Evolutionary conservation across 1,140 invertebrate genomes (phyloP).

Genomic region (Caenorhabditis latens): DNA sequence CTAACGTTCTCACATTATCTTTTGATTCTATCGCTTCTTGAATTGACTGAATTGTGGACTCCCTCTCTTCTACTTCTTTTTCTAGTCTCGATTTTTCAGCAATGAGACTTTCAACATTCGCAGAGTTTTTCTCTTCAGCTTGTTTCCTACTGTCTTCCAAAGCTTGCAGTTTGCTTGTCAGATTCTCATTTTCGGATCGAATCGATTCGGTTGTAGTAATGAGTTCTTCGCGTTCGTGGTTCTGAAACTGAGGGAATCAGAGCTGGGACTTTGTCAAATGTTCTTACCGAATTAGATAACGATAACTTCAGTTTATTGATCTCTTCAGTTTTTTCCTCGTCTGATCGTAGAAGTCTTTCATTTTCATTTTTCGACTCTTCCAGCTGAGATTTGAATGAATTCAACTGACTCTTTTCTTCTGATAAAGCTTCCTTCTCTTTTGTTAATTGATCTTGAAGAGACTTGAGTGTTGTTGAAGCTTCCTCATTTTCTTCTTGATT

Average conservation of each 20-base stretch:
- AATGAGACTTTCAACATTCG: neutral
- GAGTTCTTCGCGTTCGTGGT: neutral
- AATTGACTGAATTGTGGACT: neutral
- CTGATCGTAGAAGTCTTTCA: neutral
- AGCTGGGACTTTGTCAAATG: neutral
- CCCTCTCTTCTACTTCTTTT: slow-evolving; percentile 24
- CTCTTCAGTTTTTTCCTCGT: neutral
- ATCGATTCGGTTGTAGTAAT: neutral
- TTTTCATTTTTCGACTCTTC: slow-evolving; percentile 36
- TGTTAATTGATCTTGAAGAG: neutral
- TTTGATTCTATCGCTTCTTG: slow-evolving; percentile 21
- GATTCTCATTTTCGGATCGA: slow-evolving; percentile 1
- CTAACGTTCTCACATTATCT: neutral
- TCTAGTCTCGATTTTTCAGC: neutral
- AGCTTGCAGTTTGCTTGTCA: slow-evolving; percentile 15
- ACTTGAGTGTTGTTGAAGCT: slow-evolving; percentile 1
- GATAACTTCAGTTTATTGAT: neutral
- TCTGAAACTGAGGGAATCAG: neutral
- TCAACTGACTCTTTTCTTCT: slow-evolving; percentile 49
- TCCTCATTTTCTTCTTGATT: slow-evolving; percentile 66
- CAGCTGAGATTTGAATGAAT: neutral
- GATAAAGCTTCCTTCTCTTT: slow-evolving; percentile 8
- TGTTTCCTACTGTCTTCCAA: neutral
- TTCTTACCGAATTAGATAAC: neutral
- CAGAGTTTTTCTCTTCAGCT: neutral